Percentiles rank a stretch among this genome's conserved stretches.
phyloP scores from a whole-genome alignment of 2,888 invertebrate species.

The Agrochola lychnidis region DNA sequence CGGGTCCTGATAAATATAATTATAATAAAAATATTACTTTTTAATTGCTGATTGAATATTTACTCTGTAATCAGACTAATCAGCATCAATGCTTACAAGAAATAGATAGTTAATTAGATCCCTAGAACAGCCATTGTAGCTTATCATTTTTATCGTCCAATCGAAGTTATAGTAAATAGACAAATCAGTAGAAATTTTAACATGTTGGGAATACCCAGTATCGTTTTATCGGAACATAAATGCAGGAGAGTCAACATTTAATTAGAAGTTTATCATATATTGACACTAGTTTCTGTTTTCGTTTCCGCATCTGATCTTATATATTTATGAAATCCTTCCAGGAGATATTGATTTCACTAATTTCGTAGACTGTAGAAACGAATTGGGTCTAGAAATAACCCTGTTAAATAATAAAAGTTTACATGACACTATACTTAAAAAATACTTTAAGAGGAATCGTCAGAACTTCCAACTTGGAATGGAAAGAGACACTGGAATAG shows the following conservation, averaged over 20 bases:
- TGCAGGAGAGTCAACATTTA: slow-evolving; percentile 46
- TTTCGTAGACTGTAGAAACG: neutral
- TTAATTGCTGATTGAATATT: neutral
- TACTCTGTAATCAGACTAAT: neutral
- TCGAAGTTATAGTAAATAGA: slow-evolving; percentile 42
- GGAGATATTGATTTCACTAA: neutral
- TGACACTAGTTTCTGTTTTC: neutral
- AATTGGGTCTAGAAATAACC: neutral
- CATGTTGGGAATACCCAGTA: slow-evolving; percentile 44
- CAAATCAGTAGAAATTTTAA: slow-evolving; percentile 43
- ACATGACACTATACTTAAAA: neutral
- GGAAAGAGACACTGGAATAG: neutral
- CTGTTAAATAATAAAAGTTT: neutral
- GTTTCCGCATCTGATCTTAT: neutral
- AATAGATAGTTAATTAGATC: slow-evolving; percentile 11
- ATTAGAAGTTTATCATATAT: slow-evolving; percentile 50
- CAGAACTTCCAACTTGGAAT: neutral
- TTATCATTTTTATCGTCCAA: slow-evolving; percentile 54
- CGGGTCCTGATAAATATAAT: neutral
- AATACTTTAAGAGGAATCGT: neutral
- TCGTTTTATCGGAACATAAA: slow-evolving; percentile 46
- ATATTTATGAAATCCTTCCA: neutral
- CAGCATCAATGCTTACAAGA: neutral
- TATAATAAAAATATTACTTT: too few species aligned
- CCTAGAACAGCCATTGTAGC: slow-evolving; percentile 1